Conservation (phyloP, 1,140 invertebrate species). For the Trialeurodes vaporariorum region DNA sequence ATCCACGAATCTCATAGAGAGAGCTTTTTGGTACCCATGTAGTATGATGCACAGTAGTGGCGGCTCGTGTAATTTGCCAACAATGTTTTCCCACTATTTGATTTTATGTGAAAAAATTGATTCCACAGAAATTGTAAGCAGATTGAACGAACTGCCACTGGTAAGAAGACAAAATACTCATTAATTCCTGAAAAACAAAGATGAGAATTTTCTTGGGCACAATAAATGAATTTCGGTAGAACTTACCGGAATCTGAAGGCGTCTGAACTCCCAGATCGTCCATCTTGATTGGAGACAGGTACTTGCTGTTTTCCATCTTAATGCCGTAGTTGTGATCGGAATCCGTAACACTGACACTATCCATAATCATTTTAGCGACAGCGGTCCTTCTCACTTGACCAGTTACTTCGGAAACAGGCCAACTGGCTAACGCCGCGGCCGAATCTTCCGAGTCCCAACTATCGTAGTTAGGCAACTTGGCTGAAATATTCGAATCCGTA, state of each 20-base stretch:
- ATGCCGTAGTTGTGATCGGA: constrained; percentile 24
- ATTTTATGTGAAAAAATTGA: too few species aligned
- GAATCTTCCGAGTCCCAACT: constrained; percentile 23
- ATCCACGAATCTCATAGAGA: too few species aligned
- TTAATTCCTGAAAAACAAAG: too few species aligned
- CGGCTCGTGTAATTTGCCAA: too few species aligned
- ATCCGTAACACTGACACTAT: constrained; percentile 7
- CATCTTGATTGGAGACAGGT: constrained; percentile 32
- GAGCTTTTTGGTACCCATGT: too few species aligned
- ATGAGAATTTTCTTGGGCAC: too few species aligned
- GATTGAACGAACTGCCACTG: too few species aligned
- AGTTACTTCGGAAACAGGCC: constrained; percentile 28
- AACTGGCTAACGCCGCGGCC: constrained; percentile 9
- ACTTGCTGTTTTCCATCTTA: constrained; percentile 24
- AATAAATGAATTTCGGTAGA: constrained; percentile 31
- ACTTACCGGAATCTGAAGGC: constrained; percentile 73
- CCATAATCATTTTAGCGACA: constrained; percentile 4
- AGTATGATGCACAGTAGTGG: too few species aligned
- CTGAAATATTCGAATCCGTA: too few species aligned
- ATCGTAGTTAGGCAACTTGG: constrained; percentile 20
- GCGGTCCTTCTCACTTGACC: constrained; percentile 26
- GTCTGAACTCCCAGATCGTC: constrained; percentile 60
- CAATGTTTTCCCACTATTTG: too few species aligned
- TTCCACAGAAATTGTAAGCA: too few species aligned
- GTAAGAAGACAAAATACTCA: too few species aligned